Percentiles rank a stretch among this genome's conserved stretches.
phyloP scores from a whole-genome alignment of 2,113 vertebrate genomes.

The Salvator merianae region DNA sequence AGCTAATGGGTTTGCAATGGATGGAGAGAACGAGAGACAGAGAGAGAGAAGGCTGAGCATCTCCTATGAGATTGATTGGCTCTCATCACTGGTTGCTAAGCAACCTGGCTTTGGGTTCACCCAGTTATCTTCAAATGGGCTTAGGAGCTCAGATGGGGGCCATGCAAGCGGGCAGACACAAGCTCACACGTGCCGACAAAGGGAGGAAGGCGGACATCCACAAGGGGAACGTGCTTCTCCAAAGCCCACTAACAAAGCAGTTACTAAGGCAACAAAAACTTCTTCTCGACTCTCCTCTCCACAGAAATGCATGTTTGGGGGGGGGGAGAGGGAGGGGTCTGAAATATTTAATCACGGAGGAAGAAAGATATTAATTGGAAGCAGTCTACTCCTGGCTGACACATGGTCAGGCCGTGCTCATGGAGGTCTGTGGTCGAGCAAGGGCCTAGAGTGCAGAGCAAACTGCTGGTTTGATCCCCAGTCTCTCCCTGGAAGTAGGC shows the following conservation, averaged over 20 bases:
- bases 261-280: slow-evolving; percentile 66
- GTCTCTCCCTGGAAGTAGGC: too few species aligned
- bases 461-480: too few species aligned
- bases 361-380: too few species aligned
- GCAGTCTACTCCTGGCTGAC: too few species aligned
- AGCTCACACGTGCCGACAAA: slow-evolving; percentile 33
- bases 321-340: too few species aligned
- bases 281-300: slow-evolving; percentile 26
- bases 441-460: too few species aligned
- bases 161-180: not conserved
- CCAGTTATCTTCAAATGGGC: not conserved
- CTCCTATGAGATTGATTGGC: not conserved
- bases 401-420: too few species aligned
- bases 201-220: not conserved
- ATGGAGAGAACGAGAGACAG: too few species aligned
- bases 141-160: not conserved
- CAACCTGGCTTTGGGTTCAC: not conserved
- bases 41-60: not conserved
- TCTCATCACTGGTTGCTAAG: slow-evolving; percentile 1
- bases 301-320: too few species aligned
- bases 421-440: too few species aligned
- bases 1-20: not conserved
- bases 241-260: slow-evolving; percentile 56
- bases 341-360: too few species aligned
- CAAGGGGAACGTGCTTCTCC: slow-evolving; percentile 27